phyloP scores from a whole-genome alignment of 2,113 vertebrate species.

The Falcunculus frontatus region DNA sequence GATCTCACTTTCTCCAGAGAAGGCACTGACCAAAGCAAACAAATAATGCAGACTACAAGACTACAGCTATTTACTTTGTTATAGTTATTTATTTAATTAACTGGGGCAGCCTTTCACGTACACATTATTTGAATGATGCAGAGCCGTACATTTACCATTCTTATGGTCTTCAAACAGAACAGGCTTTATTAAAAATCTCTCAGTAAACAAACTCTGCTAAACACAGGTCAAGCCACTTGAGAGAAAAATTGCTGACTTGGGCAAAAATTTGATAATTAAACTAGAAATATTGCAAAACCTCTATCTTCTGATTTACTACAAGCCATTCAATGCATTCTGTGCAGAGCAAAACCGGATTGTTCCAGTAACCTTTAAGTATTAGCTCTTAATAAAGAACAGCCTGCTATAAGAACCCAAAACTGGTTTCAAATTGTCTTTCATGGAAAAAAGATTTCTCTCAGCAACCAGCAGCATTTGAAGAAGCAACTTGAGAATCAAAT shows the following conservation, averaged over 20 bases:
- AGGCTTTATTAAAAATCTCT: background rate
- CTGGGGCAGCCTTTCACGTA: background rate
- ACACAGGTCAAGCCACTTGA: background rate
- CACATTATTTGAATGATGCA: background rate
- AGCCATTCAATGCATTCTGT: background rate
- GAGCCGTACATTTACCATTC: background rate
- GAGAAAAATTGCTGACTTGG: background rate
- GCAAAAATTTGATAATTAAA: background rate
- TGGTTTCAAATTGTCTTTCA: background rate
- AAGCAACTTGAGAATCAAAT: conserved; percentile 20
- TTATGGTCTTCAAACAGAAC: background rate
- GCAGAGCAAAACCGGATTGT: background rate
- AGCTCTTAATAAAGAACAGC: conserved; percentile 1
- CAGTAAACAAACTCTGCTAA: background rate
- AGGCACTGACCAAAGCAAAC: background rate
- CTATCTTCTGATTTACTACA: background rate
- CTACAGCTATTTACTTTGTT: background rate
- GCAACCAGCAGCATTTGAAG: background rate
- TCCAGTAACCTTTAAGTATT: background rate
- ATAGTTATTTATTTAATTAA: background rate
- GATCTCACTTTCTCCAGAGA: background rate
- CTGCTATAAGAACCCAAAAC: background rate
- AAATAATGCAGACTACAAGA: background rate
- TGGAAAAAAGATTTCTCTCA: conserved; percentile 24
- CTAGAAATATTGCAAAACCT: background rate